phyloP scores from a whole-genome alignment of 2,113 vertebrate species.

The Rhagologus leucostigma region DNA sequence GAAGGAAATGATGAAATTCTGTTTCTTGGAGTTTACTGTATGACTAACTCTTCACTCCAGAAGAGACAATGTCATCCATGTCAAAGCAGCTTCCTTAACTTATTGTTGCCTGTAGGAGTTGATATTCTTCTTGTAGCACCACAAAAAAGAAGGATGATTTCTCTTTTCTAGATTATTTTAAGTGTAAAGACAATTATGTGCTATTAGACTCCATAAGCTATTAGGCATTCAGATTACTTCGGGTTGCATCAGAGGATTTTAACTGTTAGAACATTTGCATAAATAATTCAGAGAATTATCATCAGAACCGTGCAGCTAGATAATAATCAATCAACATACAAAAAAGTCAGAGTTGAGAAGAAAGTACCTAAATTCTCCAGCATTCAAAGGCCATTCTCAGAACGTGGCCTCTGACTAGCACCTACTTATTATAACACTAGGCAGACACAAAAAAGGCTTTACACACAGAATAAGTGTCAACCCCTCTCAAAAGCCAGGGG shows the following conservation, averaged over 20 bases:
- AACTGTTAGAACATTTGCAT: constrained; percentile 45
- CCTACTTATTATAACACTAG: constrained; percentile 6
- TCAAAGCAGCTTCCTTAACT: background rate
- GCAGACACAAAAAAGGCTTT: background rate
- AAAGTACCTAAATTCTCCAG: background rate
- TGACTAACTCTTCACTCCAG: background rate
- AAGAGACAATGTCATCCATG: background rate
- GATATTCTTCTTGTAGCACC: background rate
- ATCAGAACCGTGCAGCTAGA: background rate
- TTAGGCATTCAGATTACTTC: constrained; percentile 32
- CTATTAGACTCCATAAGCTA: constrained; percentile 9
- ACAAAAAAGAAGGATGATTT: background rate
- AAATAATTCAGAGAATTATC: constrained; percentile 62
- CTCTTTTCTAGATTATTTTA: constrained; percentile 22
- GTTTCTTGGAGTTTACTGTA: background rate
- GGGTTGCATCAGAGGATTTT: constrained; percentile 41
- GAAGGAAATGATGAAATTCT: background rate
- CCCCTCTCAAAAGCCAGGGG: background rate
- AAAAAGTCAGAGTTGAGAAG: background rate
- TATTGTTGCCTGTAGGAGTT: background rate
- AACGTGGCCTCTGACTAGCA: background rate
- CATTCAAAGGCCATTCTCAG: background rate
- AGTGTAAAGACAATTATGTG: constrained; percentile 30
- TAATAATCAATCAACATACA: background rate
- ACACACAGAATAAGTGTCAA: background rate